Evolutionary conservation across 2,113 vertebrate species (phyloP), one percentile per base, ranked within the genome.

Genomic region (Semicossyphus pulcher): DNA sequence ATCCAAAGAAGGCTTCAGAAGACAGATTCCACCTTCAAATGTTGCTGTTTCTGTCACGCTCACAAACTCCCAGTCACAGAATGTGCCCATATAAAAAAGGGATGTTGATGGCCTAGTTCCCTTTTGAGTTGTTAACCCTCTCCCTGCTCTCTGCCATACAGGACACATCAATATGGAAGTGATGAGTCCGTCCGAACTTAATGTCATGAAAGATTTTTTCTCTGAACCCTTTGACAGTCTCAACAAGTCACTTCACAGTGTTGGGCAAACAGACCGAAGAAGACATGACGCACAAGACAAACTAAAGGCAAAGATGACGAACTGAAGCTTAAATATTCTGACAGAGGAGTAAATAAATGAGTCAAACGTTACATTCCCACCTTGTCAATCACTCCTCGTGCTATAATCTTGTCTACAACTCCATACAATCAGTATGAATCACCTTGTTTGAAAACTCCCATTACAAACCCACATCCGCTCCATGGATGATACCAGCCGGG

Each of bases 31-130:
- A 52, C 6, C 3, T 62, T 80, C 54, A 69, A 72, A 64, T 31
- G 58, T 45, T 64, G 25, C 48, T 23, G 34, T 72, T 69, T 69
- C 47, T 69, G 28, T 83, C 76, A 57, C 14, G 5, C 64, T 62
- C 60, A 20, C 34, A 77, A 65, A 26, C 36, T 76, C 67, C 45
- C 59, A 63, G 20, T 31, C 39, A 75, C 72, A 80, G 70, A 83
- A 79, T 53, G 72, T 57, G 83, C 61, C 63, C 73, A 44, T 76
- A 70, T 76, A 70, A 88, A 92, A 92, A 89, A 76, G 67, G 82
- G 85, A 92, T 89, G 87, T 88, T 81, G 78, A 78, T 78, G 83
- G 76, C 90, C 89, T 86, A 89, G 78, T 94, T 93, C 91, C 88
- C 76, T 80, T 81, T 83, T 76, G 45, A 76, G 76, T 41, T 51